Base-by-base conservation (phyloP, 35 echinoderm and acorn worm genomes). In the Ophiothrix spiculata region DNA sequence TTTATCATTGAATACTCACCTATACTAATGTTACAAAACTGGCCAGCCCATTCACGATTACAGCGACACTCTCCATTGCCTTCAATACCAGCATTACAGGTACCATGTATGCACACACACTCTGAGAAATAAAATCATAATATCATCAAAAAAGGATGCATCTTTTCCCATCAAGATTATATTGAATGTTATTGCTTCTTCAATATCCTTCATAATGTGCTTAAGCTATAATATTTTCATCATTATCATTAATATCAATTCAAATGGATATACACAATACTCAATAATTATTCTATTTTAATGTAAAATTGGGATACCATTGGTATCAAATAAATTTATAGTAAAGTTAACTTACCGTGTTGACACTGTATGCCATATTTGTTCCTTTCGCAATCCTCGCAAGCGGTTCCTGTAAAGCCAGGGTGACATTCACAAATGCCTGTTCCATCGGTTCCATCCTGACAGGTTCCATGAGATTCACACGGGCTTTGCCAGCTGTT, bases 21-120 rank as follows among this genome's bases (percentile, higher is more conserved):
- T n/a, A n/a, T 82, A 82, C 80, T 21, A 46, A 49, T 49, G 40
- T 81, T 35, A 83, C 87, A 89, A 25, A 31, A n/a, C 19, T 16
- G 23, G 28, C 87, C 87, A 42, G 37, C 74, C 78, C 64, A 83
- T 39, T 79, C 87, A 1, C 3, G 21, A 32, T 40, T n/a, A 76
- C 87, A 89, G 40, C 80, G 74, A 75, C 87, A 89, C n/a, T 35
- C 74, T 31, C 87, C 87, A 35, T 81, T 60, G 17, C 87, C 87
- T 40, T 37, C 31, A 29, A 89, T 83, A 39, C 87, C 87, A 31
- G 82, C 87, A 1, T 33, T 39, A 76, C 87, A 89, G 35, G 16
- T 60, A 42, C 87, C 87, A 82, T 82, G 79, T 38, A 80, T 33
- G 39, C 87, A 89, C 15, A 37, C 17, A 33, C 87, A 89, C 25